Conservation (phyloP, 2,888 invertebrate species). For the Cabera pusaria region DNA sequence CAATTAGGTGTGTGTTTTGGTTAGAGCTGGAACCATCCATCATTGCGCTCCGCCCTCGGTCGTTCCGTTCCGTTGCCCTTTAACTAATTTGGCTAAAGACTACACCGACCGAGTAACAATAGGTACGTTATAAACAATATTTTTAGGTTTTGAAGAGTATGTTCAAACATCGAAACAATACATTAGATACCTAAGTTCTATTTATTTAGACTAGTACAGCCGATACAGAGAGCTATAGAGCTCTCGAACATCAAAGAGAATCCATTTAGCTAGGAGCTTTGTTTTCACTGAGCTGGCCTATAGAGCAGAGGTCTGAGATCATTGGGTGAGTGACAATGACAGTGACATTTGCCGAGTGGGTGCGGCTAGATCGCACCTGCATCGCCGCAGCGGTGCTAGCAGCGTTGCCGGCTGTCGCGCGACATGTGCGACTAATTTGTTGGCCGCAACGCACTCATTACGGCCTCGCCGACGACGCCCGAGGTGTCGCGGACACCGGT, state of each 20-base stretch:
- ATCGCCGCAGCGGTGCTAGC: slow-evolving; percentile 43
- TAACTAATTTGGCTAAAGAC: slow-evolving; percentile 33
- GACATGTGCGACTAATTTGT: slow-evolving; percentile 81
- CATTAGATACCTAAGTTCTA: too few species aligned
- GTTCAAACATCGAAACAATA: too few species aligned
- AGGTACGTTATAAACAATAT: too few species aligned
- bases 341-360: slow-evolving; percentile 58
- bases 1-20: slow-evolving; percentile 74
- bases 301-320: slow-evolving; percentile 22
- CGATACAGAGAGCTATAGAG: too few species aligned
- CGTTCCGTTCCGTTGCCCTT: slow-evolving; percentile 54
- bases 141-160: too few species aligned
- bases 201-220: too few species aligned
- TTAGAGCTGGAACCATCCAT: slow-evolving; percentile 67
- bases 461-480: slow-evolving; percentile 61
- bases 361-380: slow-evolving; percentile 22
- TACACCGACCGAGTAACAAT: slow-evolving; percentile 19
- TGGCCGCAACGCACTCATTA: slow-evolving; percentile 67
- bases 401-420: slow-evolving; percentile 76
- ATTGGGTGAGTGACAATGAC: slow-evolving; percentile 39
- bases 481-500: slow-evolving; percentile 71
- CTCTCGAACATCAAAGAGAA: too few species aligned
- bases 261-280: slow-evolving; percentile 26
- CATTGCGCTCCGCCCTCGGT: slow-evolving; percentile 63
- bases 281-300: not conserved